Evolutionary conservation across 2,113 vertebrate genomes (phyloP).

Genomic region (Dromaius novaehollandiae): DNA sequence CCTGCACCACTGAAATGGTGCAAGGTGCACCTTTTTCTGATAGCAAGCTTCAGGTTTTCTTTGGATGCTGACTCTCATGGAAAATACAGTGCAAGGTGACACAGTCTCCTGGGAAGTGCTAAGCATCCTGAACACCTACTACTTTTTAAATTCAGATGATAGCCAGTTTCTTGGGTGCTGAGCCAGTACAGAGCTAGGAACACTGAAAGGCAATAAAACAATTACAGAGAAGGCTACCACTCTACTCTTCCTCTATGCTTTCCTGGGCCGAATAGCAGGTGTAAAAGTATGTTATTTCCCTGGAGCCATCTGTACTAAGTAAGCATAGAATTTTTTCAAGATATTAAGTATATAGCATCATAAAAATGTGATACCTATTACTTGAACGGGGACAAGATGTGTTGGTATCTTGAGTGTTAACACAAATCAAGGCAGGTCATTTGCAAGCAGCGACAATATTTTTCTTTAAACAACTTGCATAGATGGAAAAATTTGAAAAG

Average conservation of each 20-base stretch:
- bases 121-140: not conserved
- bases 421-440: not conserved
- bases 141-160: not conserved
- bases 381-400: not conserved
- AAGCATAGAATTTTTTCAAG: not conserved
- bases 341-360: not conserved
- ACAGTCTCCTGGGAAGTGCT: not conserved
- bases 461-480: not conserved
- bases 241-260: not conserved
- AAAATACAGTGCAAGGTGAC: not conserved
- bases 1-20: not conserved
- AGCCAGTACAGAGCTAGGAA: not conserved
- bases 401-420: not conserved
- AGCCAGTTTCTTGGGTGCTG: not conserved
- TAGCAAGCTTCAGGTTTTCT: not conserved
- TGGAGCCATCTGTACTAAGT: not conserved
- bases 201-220: not conserved
- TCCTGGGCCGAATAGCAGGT: not conserved
- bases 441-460: not conserved
- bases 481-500: not conserved
- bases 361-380: not conserved
- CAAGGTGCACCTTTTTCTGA: not conserved
- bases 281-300: accelerated
- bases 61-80: not conserved
- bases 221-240: accelerated